Percentiles rank a stretch among this genome's conserved stretches.
Conservation (phyloP, 2,113 vertebrate species). For the Chionodraco myersi region DNA sequence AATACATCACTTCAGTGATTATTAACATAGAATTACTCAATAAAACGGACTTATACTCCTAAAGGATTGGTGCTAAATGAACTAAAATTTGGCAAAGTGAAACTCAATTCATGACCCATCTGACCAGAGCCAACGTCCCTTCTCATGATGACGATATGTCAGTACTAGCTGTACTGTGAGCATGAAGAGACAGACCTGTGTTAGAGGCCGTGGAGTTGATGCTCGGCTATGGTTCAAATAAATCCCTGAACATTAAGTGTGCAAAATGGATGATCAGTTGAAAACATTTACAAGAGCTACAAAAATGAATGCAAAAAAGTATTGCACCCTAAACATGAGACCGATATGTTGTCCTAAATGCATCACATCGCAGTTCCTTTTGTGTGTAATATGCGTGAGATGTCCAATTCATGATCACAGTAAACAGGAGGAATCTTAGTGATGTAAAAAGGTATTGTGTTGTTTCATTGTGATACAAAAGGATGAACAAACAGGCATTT, state of each 20-base stretch:
- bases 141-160: constrained; percentile 37
- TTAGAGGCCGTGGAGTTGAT: constrained; percentile 28
- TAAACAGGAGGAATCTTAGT: constrained; percentile 55
- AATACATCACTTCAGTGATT: constrained; percentile 79
- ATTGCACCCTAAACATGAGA: constrained; percentile 45
- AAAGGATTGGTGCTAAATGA: constrained; percentile 60
- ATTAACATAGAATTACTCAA: constrained; percentile 69
- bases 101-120: constrained; percentile 61
- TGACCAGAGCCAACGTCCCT: constrained; percentile 47
- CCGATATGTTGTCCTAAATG: constrained; percentile 41
- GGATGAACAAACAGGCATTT: constrained; percentile 61
- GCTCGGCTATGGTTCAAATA: constrained; percentile 64
- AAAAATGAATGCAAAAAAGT: constrained; percentile 40
- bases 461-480: constrained; percentile 71
- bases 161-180: constrained; percentile 38
- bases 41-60: constrained; percentile 52
- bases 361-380: constrained; percentile 49
- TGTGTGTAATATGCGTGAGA: constrained; percentile 33
- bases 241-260: constrained; percentile 81
- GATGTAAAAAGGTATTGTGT: constrained; percentile 68
- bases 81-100: constrained; percentile 79
- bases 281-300: constrained; percentile 54
- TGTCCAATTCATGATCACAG: constrained; percentile 71
- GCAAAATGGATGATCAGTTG: constrained; percentile 73
- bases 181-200: constrained; percentile 42